phyloP scores from a whole-genome alignment of 2,113 vertebrate genomes.

The Burhinus bistriatus region DNA sequence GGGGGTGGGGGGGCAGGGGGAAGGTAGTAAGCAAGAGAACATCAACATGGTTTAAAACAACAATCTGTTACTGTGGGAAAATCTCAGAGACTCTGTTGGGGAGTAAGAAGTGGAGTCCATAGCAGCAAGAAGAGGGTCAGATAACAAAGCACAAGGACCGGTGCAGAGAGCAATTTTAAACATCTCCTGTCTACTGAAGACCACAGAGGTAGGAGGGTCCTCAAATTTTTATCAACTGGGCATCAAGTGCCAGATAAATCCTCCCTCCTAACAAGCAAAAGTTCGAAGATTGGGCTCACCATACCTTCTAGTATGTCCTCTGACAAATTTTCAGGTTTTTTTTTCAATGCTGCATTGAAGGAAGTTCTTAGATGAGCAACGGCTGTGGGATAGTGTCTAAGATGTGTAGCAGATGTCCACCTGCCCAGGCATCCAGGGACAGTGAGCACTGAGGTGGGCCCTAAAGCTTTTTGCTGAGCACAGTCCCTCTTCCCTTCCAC shows the following conservation, averaged over 20 bases:
- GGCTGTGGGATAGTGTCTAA: not conserved
- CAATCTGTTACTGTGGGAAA: not conserved
- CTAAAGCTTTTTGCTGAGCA: not conserved
- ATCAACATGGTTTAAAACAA: not conserved
- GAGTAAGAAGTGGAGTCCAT: not conserved
- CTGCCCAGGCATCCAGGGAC: not conserved
- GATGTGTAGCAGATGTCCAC: not conserved
- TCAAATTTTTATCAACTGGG: not conserved
- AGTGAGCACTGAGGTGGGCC: fast-evolving
- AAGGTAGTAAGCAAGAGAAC: not conserved
- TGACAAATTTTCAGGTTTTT: not conserved
- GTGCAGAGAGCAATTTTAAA: not conserved
- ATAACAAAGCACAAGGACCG: not conserved
- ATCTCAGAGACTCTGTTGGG: not conserved
- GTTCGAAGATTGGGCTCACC: not conserved
- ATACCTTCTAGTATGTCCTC: fast-evolving
- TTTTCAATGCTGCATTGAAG: not conserved
- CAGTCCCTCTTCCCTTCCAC: not conserved
- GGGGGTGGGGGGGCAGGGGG: no score
- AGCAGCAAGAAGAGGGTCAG: not conserved
- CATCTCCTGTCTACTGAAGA: not conserved
- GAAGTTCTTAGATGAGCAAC: not conserved
- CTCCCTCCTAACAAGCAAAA: not conserved
- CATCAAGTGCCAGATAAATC: not conserved
- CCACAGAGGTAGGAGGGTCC: not conserved